Evolutionary conservation across 2,888 invertebrate genomes (phyloP).

Genomic region (Eristalinus sepulchralis): DNA sequence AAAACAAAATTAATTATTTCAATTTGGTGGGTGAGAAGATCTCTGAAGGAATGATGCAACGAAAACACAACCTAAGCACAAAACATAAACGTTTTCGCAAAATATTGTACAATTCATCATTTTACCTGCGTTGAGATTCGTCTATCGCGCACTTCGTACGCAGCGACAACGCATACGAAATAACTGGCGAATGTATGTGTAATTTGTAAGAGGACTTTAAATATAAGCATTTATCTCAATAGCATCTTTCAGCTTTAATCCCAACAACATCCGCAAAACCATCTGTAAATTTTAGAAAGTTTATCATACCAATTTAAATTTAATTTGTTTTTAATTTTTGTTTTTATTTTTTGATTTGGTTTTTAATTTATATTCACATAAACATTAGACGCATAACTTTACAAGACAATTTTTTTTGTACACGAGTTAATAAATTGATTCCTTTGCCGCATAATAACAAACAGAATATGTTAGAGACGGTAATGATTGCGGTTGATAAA

Average conservation of each 20-base stretch:
- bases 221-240: constrained; percentile 11
- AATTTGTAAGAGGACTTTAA: constrained; percentile 36
- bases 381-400: constrained; percentile 46
- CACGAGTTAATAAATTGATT: not conserved
- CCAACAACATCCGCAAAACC: constrained; percentile 68
- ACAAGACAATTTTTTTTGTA: constrained; percentile 41
- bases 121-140: constrained; percentile 26
- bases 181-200: constrained; percentile 29
- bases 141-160: constrained; percentile 25
- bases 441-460: not conserved
- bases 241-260: constrained; percentile 51
- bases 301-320: constrained; percentile 30
- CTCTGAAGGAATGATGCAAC: not conserved
- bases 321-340: constrained; percentile 5
- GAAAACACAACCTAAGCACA: constrained; percentile 10
- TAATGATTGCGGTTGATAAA: not conserved
- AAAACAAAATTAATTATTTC: not conserved
- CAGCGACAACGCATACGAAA: constrained; percentile 31
- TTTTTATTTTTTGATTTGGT: not conserved
- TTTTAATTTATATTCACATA: not conserved
- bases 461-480: not conserved
- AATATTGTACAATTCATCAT: constrained; percentile 1
- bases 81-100: not conserved
- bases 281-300: constrained; percentile 66
- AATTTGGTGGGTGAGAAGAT: not conserved